These are phyloP conservation scores for Hemicentrotus pulcherrimus DNA, from an alignment of 35 echinoderm and acorn worm genomes.

Conservation along the genomic window DNA sequence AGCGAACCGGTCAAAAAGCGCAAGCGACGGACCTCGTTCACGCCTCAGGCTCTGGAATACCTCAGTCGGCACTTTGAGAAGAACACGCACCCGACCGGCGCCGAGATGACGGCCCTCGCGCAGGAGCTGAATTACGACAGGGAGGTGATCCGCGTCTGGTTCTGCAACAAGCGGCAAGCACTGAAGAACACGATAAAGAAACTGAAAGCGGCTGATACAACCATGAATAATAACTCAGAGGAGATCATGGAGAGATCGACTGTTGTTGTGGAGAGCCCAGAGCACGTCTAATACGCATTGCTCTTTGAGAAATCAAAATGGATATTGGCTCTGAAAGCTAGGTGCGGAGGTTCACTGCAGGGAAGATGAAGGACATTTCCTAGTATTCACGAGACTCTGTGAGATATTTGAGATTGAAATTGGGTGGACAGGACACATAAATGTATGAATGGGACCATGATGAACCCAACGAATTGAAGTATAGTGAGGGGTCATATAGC, in stretches of 20 bases:
- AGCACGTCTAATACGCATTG: not conserved
- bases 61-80: constrained; percentile 94
- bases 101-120: constrained; percentile 94
- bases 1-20: constrained; percentile 97
- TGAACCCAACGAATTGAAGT: not conserved
- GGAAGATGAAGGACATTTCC: not conserved
- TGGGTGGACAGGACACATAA: not conserved
- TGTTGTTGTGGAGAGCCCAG: not conserved
- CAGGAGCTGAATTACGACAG: constrained; percentile 91
- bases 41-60: constrained; percentile 95
- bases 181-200: constrained; percentile 99
- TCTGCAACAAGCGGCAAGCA: constrained; percentile 97
- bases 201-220: constrained; percentile 81
- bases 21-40: constrained; percentile 99
- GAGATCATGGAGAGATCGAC: not conserved
- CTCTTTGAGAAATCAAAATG: not conserved
- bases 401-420: not conserved
- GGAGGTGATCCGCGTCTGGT: constrained; percentile 97
- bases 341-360: not conserved
- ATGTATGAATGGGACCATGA: not conserved
- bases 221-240: constrained; percentile 55
- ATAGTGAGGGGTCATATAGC: not conserved
- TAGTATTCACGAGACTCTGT: not conserved
- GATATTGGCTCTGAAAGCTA: too few species aligned
- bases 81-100: constrained; percentile 93